These are phyloP conservation scores for Drosophila burlai DNA, from an alignment of 1,140 invertebrate genomes.

Conservation along the genomic window DNA sequence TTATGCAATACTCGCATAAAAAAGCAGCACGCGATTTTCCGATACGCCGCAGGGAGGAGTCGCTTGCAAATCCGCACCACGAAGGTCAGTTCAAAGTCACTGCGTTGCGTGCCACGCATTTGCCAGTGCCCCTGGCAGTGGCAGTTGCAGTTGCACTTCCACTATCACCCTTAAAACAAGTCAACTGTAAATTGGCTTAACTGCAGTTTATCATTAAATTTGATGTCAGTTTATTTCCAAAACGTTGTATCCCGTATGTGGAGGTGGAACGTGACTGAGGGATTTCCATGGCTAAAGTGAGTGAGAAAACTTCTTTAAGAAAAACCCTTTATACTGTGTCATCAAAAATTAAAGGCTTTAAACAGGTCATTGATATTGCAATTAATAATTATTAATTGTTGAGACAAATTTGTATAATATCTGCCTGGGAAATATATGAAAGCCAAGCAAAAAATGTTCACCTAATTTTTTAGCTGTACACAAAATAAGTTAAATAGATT, in stretches of 20 bases:
- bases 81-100: conserved; percentile 73
- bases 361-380: not conserved
- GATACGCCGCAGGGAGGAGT: conserved; percentile 45
- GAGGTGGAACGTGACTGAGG: conserved; percentile 4
- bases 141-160: conserved; percentile 27
- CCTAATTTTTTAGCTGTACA: too few species aligned
- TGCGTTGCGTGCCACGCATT: conserved; percentile 57
- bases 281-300: not conserved
- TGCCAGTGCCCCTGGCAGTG: conserved; percentile 46
- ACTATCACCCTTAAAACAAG: conserved; percentile 56
- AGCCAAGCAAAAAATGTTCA: too few species aligned
- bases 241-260: conserved; percentile 36
- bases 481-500: too few species aligned
- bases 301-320: not conserved
- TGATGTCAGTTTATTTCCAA: conserved; percentile 66
- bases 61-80: conserved; percentile 40
- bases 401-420: not conserved
- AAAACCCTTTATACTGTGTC: not conserved
- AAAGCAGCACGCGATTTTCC: conserved; percentile 59
- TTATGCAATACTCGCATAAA: conserved; percentile 49
- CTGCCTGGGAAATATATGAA: not conserved
- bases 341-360: not conserved
- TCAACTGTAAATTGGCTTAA: conserved; percentile 82
- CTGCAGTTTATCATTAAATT: conserved; percentile 80
- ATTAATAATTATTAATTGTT: not conserved